phyloP scores from a whole-genome alignment of 2,797 vertebrate species.

The Gallinago solitaria region DNA sequence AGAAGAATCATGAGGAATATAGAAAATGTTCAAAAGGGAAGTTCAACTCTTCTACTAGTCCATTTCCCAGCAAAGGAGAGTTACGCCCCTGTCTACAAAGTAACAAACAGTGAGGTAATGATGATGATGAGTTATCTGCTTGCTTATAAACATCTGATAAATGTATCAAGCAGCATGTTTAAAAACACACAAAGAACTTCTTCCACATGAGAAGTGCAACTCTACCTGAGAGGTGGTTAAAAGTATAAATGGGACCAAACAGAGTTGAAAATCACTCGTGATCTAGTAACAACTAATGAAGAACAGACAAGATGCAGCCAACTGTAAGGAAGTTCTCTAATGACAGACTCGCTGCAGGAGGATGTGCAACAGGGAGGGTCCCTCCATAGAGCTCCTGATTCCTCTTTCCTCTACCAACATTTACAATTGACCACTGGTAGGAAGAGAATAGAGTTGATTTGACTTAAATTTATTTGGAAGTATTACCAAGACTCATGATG shows the following conservation, averaged over 20 bases:
- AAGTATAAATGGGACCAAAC: neutral
- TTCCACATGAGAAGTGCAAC: neutral
- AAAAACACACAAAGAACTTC: neutral
- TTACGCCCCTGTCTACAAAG: neutral
- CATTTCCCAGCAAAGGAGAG: neutral
- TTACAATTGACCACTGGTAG: neutral
- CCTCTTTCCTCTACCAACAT: neutral
- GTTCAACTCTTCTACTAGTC: neutral
- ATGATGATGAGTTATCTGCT: neutral
- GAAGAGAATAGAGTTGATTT: neutral
- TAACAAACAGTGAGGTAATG: neutral
- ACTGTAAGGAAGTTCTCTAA: neutral
- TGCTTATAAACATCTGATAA: neutral
- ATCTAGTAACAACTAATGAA: neutral
- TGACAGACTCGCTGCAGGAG: neutral
- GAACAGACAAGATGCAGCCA: neutral
- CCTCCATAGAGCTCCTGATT: neutral
- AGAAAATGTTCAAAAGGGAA: neutral
- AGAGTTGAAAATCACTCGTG: neutral
- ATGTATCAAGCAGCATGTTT: neutral
- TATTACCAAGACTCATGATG: neutral
- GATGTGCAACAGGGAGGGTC: fast-evolving
- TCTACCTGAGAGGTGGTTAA: neutral
- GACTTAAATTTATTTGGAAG: neutral
- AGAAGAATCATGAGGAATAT: neutral